A percentile compares a stretch with the other conserved stretches of the same genome.
These are phyloP conservation scores for Exocentrus adspersus DNA, from an alignment of 2,888 invertebrate genomes.

Conservation along the genomic window DNA sequence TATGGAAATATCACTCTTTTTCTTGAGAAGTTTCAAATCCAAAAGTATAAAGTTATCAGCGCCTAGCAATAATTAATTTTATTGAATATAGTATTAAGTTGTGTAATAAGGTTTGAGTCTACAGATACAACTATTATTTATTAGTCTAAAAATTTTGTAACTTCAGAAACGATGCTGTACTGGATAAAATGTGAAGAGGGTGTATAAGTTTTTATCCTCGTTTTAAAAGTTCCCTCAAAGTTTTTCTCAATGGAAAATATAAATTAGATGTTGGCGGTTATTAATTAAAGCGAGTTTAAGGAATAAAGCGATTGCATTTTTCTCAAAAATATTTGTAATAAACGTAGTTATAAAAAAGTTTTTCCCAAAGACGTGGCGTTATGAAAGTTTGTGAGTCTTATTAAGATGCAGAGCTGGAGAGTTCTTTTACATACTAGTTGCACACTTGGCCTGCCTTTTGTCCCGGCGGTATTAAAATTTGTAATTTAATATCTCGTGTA, in stretches of 20 bases:
- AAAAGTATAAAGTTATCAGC: too few species aligned
- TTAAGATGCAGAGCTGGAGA: slow-evolving; percentile 45
- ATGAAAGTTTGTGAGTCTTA: slow-evolving; percentile 49
- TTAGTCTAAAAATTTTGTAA: too few species aligned
- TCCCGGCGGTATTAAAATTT: slow-evolving; percentile 54
- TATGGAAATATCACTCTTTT: too few species aligned
- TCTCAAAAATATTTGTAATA: slow-evolving; percentile 33
- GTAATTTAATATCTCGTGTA: slow-evolving; percentile 53
- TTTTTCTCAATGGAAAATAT: slow-evolving; percentile 15
- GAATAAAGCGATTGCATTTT: slow-evolving; percentile 16
- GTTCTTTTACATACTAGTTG: slow-evolving; percentile 51
- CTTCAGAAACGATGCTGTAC: too few species aligned
- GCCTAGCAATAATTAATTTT: too few species aligned
- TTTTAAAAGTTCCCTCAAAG: slow-evolving; percentile 8
- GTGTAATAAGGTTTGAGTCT: too few species aligned
- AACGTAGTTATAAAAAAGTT: slow-evolving; percentile 35
- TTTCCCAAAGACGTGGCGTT: slow-evolving; percentile 39
- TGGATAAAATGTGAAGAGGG: background rate
- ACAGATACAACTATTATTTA: too few species aligned
- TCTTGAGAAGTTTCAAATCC: too few species aligned
- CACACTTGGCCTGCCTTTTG: slow-evolving; percentile 42
- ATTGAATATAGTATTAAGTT: too few species aligned
- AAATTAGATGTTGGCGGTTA: slow-evolving; percentile 18
- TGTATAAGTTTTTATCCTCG: slow-evolving; percentile 15
- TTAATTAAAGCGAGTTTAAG: slow-evolving; percentile 19